Base-by-base conservation (phyloP, 2,113 vertebrate species). In the Telmatochromis brachygnathus region DNA sequence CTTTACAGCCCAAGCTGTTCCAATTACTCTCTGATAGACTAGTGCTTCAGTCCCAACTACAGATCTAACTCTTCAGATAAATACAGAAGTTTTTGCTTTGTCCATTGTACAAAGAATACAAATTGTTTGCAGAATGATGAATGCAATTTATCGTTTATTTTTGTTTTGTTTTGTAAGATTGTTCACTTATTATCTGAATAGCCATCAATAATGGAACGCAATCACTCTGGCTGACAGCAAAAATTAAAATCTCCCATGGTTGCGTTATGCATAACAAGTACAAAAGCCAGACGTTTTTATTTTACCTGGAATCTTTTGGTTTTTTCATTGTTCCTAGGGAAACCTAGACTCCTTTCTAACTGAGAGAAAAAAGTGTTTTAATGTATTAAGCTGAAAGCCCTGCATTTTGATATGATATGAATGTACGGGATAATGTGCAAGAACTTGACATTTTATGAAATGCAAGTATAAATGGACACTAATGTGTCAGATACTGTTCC, bases 121-220 rank as follows among this genome's bases (percentile, higher is more conserved):
- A 53, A 45, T 85, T 89, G 65, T 91, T 79, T 70, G 62, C 47
- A 56, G 55, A 77, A 80, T 60, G 21, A 87, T n/a, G 39, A 17
- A 42, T 26, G 39, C 26, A 81, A 39, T 88, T 91, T 62, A 30
- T 26, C 10, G 56, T 39, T 39, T 65, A 35, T 39, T 21, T 68
- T 37, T 12, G 17, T 73, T 51, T 39, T 39, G n/a, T 15, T 42
- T 42, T 15, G 37, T 23, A 23, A 4, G 35, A 42, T 70, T 92
- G 87, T 89, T 93, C 91, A 82, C 87, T 89, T 77, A 91, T 93
- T 92, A 92, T 93, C 86, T 92, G 88, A 89, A 82, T 87, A 93
- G 65, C 60, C 17, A 51, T 49, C 54, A 60, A 80, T 79, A 88
- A 92, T 89, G 77, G 87, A 83, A 62, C 33, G 9, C 54, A 91